Evolutionary conservation across 2,888 invertebrate species (phyloP).

Genomic region (Anaspis maculata): DNA sequence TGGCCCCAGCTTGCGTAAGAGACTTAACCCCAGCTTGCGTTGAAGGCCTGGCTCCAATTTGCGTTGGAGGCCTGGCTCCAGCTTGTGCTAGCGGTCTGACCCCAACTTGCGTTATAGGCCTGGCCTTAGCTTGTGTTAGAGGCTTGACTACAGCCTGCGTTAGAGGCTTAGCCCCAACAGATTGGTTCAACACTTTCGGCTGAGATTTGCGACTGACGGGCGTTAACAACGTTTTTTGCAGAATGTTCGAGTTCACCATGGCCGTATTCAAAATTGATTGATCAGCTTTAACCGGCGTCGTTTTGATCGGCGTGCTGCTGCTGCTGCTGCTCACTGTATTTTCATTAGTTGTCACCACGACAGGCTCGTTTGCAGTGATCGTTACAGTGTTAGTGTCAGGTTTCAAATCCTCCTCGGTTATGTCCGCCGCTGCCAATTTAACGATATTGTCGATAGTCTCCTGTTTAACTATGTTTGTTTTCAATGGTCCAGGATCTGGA

Average conservation of each 20-base stretch:
- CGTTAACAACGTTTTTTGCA: constrained; percentile 31
- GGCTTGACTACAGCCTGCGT: too few relatives aligned
- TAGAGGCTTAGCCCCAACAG: constrained; percentile 15
- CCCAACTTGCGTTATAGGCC: too few relatives aligned
- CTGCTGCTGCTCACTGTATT: neutral
- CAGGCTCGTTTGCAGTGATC: neutral
- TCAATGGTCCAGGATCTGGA: constrained; percentile 31
- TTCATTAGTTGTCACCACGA: neutral
- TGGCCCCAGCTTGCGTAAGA: too few relatives aligned
- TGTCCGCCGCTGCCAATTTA: constrained; percentile 36
- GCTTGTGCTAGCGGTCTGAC: too few relatives aligned
- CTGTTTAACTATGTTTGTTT: constrained; percentile 5
- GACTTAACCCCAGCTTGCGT: too few relatives aligned
- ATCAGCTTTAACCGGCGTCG: neutral
- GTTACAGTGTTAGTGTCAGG: constrained; percentile 12
- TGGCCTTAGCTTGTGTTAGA: too few relatives aligned
- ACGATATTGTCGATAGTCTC: constrained; percentile 34
- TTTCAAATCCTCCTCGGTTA: constrained; percentile 32
- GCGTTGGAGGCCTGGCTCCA: too few relatives aligned
- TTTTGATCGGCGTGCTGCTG: neutral
- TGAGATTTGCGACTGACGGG: constrained; percentile 17
- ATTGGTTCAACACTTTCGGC: constrained; percentile 21
- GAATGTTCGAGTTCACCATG: constrained; percentile 32
- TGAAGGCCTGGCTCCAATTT: too few relatives aligned
- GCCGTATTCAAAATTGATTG: constrained; percentile 38